Percentiles rank a stretch among this genome's conserved stretches.
phyloP scores from a whole-genome alignment of 2,797 vertebrate genomes.

The Periophthalmus magnuspinnatus region DNA sequence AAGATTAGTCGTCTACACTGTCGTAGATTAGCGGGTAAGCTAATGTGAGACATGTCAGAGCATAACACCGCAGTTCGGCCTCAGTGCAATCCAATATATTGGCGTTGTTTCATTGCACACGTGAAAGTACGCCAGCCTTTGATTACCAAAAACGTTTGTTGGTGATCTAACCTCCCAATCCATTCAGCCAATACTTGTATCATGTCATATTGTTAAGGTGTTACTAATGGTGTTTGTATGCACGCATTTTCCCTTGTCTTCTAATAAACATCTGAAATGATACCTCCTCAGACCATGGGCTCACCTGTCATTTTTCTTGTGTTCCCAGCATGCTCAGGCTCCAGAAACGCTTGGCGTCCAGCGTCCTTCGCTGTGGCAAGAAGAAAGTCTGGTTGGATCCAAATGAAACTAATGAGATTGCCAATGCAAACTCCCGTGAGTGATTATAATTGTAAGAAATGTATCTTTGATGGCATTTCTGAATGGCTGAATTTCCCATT shows the following conservation, averaged over 20 bases:
- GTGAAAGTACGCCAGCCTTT: background rate
- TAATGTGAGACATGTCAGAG: slow-evolving; percentile 48
- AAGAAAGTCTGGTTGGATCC: slow-evolving; percentile 99
- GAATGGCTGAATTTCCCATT: background rate
- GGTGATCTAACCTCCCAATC: background rate
- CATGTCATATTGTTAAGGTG: too few relatives aligned
- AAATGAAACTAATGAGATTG: slow-evolving; percentile 89
- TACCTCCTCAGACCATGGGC: background rate
- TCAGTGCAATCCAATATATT: background rate
- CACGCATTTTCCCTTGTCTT: too few relatives aligned
- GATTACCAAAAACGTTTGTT: background rate
- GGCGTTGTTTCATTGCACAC: background rate
- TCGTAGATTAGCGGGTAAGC: slow-evolving; percentile 25
- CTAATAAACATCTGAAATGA: too few relatives aligned
- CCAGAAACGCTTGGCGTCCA: slow-evolving; percentile 97
- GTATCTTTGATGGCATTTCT: background rate
- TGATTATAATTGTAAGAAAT: background rate
- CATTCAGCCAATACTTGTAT: background rate
- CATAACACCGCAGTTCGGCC: slow-evolving; percentile 12
- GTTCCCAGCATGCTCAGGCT: slow-evolving; percentile 91
- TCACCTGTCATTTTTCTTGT: background rate
- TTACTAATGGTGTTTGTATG: too few relatives aligned
- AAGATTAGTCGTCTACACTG: background rate
- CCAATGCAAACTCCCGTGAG: slow-evolving; percentile 83
- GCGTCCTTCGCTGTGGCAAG: slow-evolving; percentile 95